Percentiles rank a stretch among this genome's conserved stretches.
Evolutionary conservation across 2,888 invertebrate species (phyloP).

Genomic region (Microplitis deprimator): DNA sequence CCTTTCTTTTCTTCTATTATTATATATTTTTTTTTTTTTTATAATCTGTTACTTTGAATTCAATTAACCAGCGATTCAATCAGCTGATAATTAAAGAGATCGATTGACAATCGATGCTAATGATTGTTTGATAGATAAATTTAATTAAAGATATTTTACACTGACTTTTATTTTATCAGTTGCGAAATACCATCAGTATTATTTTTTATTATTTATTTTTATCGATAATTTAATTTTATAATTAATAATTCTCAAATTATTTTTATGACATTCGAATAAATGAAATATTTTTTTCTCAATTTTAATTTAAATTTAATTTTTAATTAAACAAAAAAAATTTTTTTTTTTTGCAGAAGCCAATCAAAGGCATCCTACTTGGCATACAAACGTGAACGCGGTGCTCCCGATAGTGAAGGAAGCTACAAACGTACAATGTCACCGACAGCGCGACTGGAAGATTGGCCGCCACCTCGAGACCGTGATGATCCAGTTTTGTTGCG

Average conservation of each 20-base stretch:
- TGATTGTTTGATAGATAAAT: not conserved
- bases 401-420: constrained; percentile 81
- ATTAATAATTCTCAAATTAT: no score
- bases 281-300: no score
- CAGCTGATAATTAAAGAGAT: constrained; percentile 23
- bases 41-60: constrained; percentile 10
- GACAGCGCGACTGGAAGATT: constrained; percentile 68
- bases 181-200: not conserved
- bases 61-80: constrained; percentile 18
- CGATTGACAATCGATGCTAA: not conserved
- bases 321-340: not conserved
- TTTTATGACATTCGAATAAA: no score
- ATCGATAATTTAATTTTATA: not conserved
- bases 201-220: not conserved
- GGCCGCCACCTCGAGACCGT: constrained; percentile 57
- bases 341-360: constrained; percentile 77
- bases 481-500: constrained; percentile 67
- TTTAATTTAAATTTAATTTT: no score
- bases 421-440: constrained; percentile 84
- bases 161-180: constrained; percentile 8
- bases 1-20: constrained; percentile 11
- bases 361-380: constrained; percentile 85
- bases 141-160: not conserved
- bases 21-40: constrained; percentile 3
- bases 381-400: constrained; percentile 80